These are phyloP conservation scores for Synergus laeviventris DNA, from an alignment of 2,888 invertebrate genomes.

Conservation along the genomic window DNA sequence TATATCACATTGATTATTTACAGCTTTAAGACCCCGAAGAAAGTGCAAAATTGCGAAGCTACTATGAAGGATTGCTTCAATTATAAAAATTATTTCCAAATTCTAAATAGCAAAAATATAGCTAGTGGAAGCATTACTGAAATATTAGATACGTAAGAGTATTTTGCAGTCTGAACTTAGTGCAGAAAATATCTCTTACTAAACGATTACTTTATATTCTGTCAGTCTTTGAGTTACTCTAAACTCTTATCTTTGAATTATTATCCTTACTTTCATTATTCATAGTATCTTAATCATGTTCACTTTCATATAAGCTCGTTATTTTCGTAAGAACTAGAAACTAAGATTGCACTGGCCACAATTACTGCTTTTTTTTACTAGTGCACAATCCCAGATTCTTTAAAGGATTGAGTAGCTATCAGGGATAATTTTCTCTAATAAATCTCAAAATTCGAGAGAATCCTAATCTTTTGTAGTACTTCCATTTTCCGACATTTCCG, in stretches of 20 bases:
- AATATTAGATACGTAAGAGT: neutral
- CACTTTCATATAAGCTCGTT: constrained; percentile 19
- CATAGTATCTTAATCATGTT: neutral
- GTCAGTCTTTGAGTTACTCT: constrained; percentile 19
- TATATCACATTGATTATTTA: constrained; percentile 24
- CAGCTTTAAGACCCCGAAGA: neutral
- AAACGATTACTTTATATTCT: neutral
- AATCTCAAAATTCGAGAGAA: constrained; percentile 30
- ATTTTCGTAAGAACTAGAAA: constrained; percentile 7
- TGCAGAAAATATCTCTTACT: too few relatives aligned
- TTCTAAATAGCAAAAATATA: constrained; percentile 28
- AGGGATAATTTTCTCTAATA: constrained; percentile 29
- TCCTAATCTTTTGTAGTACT: constrained; percentile 40
- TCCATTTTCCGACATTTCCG: constrained; percentile 68
- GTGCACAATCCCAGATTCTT: neutral
- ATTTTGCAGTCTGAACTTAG: neutral
- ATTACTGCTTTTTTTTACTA: neutral
- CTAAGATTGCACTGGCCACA: constrained; percentile 21
- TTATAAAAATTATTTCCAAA: neutral
- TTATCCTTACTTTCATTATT: neutral
- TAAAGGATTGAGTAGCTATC: constrained; percentile 8
- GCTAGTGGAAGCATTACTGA: constrained; percentile 11
- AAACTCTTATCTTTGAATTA: constrained; percentile 12
- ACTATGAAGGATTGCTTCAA: neutral
- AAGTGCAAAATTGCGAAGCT: neutral